phyloP scores from a whole-genome alignment of 1,140 invertebrate species.

The Ceratoteleas bidentatus region DNA sequence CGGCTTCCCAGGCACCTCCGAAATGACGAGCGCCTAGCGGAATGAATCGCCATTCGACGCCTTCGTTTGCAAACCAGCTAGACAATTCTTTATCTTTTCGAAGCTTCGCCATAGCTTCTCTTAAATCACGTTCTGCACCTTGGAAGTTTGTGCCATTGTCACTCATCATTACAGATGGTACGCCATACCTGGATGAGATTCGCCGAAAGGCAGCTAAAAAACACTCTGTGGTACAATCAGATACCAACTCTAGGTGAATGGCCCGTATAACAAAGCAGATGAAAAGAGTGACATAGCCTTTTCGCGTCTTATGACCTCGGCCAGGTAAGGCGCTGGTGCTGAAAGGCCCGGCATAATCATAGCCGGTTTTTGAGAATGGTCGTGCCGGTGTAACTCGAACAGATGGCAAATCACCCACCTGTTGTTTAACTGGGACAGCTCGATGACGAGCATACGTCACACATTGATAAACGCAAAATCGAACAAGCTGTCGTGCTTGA shows the following conservation, averaged over 20 bases:
- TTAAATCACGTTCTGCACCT: constrained; percentile 23
- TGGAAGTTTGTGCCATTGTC: constrained; percentile 43
- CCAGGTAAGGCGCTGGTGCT: background rate
- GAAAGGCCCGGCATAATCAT: constrained; percentile 13
- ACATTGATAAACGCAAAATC: constrained; percentile 3
- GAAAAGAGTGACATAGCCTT: constrained; percentile 25
- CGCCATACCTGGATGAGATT: constrained; percentile 8
- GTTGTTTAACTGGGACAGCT: background rate
- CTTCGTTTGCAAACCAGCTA: background rate
- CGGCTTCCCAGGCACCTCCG: constrained; percentile 32
- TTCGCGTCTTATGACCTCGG: background rate
- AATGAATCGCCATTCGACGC: constrained; percentile 51
- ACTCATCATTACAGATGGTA: constrained; percentile 10
- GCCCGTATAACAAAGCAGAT: constrained; percentile 16
- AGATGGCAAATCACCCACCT: constrained; percentile 8
- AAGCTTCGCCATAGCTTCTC: background rate
- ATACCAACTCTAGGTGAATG: constrained; percentile 26
- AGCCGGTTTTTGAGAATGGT: background rate
- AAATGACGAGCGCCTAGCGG: constrained; percentile 13
- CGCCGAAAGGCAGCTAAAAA: constrained; percentile 37
- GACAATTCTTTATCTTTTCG: background rate
- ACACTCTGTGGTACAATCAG: constrained; percentile 5
- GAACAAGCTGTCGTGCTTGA: too few species aligned
- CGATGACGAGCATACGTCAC: background rate
- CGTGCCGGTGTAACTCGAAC: background rate